Evolutionary conservation across 2,888 invertebrate species (phyloP), one percentile per base, ranked within the genome.

Genomic region (Pristionchus fissidentatus): DNA sequence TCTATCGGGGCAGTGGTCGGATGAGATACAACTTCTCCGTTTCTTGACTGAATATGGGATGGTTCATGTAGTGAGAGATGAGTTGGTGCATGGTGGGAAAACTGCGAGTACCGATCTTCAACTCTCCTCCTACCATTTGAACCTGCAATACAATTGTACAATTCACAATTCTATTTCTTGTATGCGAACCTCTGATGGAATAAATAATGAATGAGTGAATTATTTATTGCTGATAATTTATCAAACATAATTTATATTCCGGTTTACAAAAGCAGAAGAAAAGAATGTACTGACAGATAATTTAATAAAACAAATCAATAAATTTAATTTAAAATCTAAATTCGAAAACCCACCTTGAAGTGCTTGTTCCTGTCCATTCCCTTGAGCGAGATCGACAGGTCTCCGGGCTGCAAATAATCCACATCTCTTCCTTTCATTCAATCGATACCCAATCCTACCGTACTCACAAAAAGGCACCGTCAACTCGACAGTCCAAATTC

Each of bases 331-430:
- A 35, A 73, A 73, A 73, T 73, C n/a, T n/a, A n/a, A 60, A 60
- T 35, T n/a, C n/a, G n/a, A n/a, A 60, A 57, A 13, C 83, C 15
- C 22, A 86, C 89, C 78, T 89, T 89, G 94, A 99, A 99, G 94
- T 99, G 99, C 93, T 99, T 99, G 94, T 99, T 99, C 90, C 98
- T 95, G 38, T 96, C 96, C 70, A 97, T 96, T 78, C 98, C 98
- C 94, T 98, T 98, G 92, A 99, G 94, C 80, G 98, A 98, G 90
- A 99, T 97, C 22, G 98, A 98, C 94, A 95, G 97, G 94, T 99
- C 98, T 88, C 98, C 99, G 94, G 97, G 95, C 98, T 98, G 94
- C 41, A 94, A 87, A 26, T 46, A 70, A 26, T 55, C 83, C 81
- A 7, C 32, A 82, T 49, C 52, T 41, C 19, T 7, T 38, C 41